These are phyloP conservation scores for Phortica variegata DNA, from an alignment of 1,140 invertebrate species.

Conservation along the genomic window DNA sequence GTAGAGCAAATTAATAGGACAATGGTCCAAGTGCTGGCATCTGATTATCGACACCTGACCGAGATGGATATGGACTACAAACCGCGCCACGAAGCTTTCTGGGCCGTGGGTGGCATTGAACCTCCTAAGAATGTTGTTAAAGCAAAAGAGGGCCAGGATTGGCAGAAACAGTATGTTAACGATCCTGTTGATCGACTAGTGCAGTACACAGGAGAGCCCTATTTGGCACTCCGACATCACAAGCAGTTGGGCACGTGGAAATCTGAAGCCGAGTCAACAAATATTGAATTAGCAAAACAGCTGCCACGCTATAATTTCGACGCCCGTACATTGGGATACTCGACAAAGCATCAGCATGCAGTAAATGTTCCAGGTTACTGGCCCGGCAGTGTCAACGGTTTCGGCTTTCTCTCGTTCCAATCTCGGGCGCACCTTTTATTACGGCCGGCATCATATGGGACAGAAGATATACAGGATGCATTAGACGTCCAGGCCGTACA, in stretches of 20 bases:
- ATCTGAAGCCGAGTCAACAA: constrained; percentile 61
- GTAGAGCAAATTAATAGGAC: constrained; percentile 70
- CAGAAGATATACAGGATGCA: constrained; percentile 62
- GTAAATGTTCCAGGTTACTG: constrained; percentile 77
- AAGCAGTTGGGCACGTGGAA: constrained; percentile 67
- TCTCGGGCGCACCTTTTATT: constrained; percentile 62
- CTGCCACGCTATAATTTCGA: constrained; percentile 62
- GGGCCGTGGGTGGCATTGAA: constrained; percentile 71
- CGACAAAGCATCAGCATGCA: constrained; percentile 61
- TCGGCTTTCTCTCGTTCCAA: constrained; percentile 75
- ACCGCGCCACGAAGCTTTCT: constrained; percentile 77
- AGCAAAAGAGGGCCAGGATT: constrained; percentile 48
- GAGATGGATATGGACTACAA: constrained; percentile 71
- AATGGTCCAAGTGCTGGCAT: constrained; percentile 62
- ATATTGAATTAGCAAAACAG: constrained; percentile 38
- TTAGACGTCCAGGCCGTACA: constrained; percentile 72
- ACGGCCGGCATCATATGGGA: constrained; percentile 55
- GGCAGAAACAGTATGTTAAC: constrained; percentile 56
- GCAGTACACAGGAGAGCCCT: constrained; percentile 67
- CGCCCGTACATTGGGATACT: constrained; percentile 63
- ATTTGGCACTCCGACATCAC: constrained; percentile 65
- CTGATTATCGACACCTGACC: constrained; percentile 63
- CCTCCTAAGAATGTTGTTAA: constrained; percentile 58
- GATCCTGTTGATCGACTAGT: constrained; percentile 65
- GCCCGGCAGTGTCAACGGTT: constrained; percentile 74